Evolutionary conservation across 2,113 vertebrate species (phyloP).

Genomic region (Daubentonia madagascariensis): DNA sequence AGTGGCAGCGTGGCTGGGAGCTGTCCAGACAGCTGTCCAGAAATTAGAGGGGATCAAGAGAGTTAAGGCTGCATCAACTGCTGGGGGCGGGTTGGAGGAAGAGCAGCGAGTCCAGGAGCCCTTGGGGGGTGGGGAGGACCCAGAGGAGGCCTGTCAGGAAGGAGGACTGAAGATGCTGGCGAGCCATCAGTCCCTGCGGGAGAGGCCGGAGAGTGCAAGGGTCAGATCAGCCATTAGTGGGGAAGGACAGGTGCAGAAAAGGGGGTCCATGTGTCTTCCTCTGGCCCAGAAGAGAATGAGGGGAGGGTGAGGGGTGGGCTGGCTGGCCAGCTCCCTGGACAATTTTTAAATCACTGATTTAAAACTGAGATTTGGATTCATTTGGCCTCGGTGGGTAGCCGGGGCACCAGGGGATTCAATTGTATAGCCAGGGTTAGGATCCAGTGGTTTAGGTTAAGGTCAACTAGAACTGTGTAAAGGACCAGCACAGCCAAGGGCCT

Average conservation of each 20-base stretch:
- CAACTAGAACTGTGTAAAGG: not conserved
- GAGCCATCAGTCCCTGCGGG: accelerated
- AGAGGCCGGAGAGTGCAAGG: not conserved
- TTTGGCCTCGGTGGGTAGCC: not conserved
- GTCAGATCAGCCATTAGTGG: not conserved
- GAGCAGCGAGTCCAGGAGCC: no score
- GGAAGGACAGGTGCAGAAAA: accelerated
- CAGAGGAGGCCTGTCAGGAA: no score
- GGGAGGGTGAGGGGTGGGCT: not conserved
- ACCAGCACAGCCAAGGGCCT: accelerated
- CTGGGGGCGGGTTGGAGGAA: accelerated
- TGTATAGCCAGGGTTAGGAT: not conserved
- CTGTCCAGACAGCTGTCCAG: no score
- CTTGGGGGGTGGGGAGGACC: accelerated
- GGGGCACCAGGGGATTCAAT: accelerated
- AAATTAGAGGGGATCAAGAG: accelerated
- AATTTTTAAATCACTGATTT: accelerated
- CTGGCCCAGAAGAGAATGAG: not conserved
- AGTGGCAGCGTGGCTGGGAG: accelerated
- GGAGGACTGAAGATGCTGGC: accelerated
- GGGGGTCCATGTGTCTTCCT: accelerated
- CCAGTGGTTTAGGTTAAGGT: not conserved
- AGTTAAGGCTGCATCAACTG: accelerated
- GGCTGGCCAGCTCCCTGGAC: not conserved
- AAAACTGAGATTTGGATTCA: not conserved